Evolutionary conservation across 1,140 invertebrate genomes (phyloP).

Genomic region (Diplogasteroides magnus): DNA sequence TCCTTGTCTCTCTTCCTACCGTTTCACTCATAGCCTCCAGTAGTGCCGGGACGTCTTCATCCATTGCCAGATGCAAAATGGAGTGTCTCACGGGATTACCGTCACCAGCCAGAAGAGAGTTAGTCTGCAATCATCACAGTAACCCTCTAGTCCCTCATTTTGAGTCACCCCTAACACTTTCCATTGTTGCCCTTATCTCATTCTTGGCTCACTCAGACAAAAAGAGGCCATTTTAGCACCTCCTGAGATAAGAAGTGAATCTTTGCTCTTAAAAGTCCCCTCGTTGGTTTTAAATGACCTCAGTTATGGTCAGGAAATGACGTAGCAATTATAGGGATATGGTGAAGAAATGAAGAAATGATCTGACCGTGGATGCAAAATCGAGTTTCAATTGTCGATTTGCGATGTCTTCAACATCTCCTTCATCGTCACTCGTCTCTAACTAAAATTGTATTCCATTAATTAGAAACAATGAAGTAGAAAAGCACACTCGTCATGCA

Average conservation of each 20-base stretch:
- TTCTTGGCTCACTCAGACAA: too few relatives aligned
- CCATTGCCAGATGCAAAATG: conserved; percentile 28
- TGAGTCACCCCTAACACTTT: background rate
- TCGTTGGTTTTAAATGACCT: too few relatives aligned
- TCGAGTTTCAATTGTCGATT: background rate
- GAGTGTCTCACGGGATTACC: conserved; percentile 35
- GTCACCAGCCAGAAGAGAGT: conserved; percentile 33
- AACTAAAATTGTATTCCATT: too few relatives aligned
- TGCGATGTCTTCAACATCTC: background rate
- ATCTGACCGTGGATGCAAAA: background rate
- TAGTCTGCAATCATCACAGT: background rate
- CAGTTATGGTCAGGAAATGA: too few relatives aligned
- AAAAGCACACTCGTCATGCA: too few relatives aligned
- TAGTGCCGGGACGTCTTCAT: conserved; percentile 32
- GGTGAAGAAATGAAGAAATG: too few relatives aligned
- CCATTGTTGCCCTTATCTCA: too few relatives aligned
- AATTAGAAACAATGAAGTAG: too few relatives aligned
- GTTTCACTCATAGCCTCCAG: conserved; percentile 35
- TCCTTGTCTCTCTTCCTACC: conserved; percentile 9
- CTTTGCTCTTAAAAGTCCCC: too few relatives aligned
- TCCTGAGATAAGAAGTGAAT: too few relatives aligned
- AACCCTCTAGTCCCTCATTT: background rate
- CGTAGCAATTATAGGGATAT: too few relatives aligned
- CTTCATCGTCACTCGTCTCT: background rate
- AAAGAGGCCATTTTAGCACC: too few relatives aligned